A percentile compares a stretch with the other conserved stretches of the same genome.
These are phyloP conservation scores for Dryadula phaetusa DNA, from an alignment of 2,888 invertebrate genomes.

Conservation along the genomic window DNA sequence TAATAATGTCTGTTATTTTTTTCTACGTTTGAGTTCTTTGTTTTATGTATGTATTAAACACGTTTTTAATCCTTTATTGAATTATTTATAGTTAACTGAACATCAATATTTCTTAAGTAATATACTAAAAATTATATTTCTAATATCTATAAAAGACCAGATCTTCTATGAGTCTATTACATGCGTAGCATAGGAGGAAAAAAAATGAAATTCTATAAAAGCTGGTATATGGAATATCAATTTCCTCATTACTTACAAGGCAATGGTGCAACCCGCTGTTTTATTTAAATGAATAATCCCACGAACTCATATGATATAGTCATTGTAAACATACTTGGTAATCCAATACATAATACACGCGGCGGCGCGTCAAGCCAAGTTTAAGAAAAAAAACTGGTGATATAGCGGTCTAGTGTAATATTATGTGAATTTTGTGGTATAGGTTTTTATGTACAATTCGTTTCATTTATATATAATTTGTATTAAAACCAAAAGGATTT, in stretches of 20 bases:
- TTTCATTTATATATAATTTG: too few relatives aligned
- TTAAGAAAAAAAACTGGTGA: not conserved
- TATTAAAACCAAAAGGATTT: too few relatives aligned
- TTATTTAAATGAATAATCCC: slow-evolving; percentile 16
- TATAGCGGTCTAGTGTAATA: too few relatives aligned
- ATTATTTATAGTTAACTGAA: too few relatives aligned
- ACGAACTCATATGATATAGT: not conserved
- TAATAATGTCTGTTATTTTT: too few relatives aligned
- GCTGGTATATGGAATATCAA: not conserved
- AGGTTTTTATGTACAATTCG: too few relatives aligned
- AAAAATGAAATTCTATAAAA: not conserved
- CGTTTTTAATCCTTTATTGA: too few relatives aligned
- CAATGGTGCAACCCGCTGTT: slow-evolving; percentile 1
- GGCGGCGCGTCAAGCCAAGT: not conserved
- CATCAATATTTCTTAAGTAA: too few relatives aligned
- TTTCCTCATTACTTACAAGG: slow-evolving; percentile 16
- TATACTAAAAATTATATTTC: too few relatives aligned
- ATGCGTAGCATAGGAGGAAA: not conserved
- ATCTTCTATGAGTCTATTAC: not conserved
- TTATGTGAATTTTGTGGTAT: too few relatives aligned
- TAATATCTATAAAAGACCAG: not conserved
- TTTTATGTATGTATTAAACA: too few relatives aligned
- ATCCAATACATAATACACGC: not conserved
- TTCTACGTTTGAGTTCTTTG: too few relatives aligned
- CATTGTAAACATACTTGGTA: not conserved